Percentiles rank a stretch among this genome's conserved stretches.
Evolutionary conservation across 1,140 invertebrate species (phyloP).

Genomic region (Caenorhabditis remanei): DNA sequence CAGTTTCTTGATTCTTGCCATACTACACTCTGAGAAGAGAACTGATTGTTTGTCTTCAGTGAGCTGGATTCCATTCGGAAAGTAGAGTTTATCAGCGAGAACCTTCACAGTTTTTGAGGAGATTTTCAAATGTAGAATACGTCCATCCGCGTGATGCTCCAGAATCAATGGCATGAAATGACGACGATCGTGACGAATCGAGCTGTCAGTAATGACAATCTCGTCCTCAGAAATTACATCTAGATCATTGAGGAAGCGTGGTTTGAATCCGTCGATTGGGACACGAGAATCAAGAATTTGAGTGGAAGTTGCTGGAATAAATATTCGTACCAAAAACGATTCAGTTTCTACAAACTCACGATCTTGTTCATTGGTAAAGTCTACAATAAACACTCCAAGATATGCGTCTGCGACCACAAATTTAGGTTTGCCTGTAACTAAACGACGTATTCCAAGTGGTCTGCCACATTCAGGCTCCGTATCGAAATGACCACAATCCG

Average conservation of each 20-base stretch:
- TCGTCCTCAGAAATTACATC: constrained; percentile 67
- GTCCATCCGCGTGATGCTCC: constrained; percentile 77
- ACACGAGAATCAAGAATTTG: constrained; percentile 51
- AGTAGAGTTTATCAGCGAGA: constrained; percentile 74
- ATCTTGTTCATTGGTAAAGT: constrained; percentile 70
- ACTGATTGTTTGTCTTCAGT: constrained; percentile 75
- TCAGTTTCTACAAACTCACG: neutral
- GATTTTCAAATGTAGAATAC: constrained; percentile 76
- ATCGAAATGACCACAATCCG: constrained; percentile 67
- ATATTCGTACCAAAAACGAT: neutral
- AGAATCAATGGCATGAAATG: constrained; percentile 78
- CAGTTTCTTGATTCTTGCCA: constrained; percentile 75
- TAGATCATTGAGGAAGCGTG: constrained; percentile 69
- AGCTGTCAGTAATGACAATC: constrained; percentile 78
- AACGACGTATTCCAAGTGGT: constrained; percentile 73
- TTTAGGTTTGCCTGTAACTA: constrained; percentile 65
- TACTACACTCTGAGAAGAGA: constrained; percentile 78
- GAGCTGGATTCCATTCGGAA: constrained; percentile 79
- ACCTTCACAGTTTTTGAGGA: constrained; percentile 68
- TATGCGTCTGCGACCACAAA: constrained; percentile 75
- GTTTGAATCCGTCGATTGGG: constrained; percentile 63
- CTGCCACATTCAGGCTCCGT: constrained; percentile 71
- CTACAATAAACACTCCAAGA: constrained; percentile 70
- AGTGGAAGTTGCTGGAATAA: constrained; percentile 50
- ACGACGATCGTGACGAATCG: constrained; percentile 77